Percentiles rank a stretch among this genome's conserved stretches.
Conservation (phyloP, 2,888 invertebrate species). For the Malthinus flaveolus region DNA sequence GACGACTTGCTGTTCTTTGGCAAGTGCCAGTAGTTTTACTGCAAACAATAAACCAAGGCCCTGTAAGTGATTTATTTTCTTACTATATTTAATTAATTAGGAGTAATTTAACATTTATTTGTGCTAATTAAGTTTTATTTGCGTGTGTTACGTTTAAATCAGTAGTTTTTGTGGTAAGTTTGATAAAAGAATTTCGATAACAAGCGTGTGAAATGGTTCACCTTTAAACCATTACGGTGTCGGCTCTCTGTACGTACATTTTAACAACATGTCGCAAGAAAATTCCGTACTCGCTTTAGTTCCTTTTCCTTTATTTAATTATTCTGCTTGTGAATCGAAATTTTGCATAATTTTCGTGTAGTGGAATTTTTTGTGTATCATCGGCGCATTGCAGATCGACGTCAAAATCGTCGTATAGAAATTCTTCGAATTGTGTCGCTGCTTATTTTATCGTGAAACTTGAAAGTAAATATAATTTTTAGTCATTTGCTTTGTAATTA, state of each 20-base stretch:
- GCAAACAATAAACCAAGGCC: constrained; percentile 57
- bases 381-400: constrained; percentile 1
- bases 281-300: constrained; percentile 1
- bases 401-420: constrained; percentile 1
- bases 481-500: constrained; percentile 7
- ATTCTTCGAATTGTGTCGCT: constrained; percentile 17
- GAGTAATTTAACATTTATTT: constrained; percentile 7
- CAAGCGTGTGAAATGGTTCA: constrained; percentile 3
- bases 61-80: constrained; percentile 55
- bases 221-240: constrained; percentile 5
- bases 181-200: constrained; percentile 3
- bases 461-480: neutral
- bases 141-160: constrained; percentile 2
- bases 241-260: constrained; percentile 12
- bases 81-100: constrained; percentile 13
- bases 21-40: constrained; percentile 24
- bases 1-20: constrained; percentile 22
- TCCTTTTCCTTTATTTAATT: too few relatives aligned
- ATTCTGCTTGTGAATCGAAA: neutral
- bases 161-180: neutral
- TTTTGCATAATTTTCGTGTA: neutral
- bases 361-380: constrained; percentile 3
- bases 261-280: constrained; percentile 18
- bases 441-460: neutral
- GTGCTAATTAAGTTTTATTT: constrained; percentile 3